Conservation (phyloP, 92 coral and sea anemone genomes). For the Zoanthus sansibaricus region DNA sequence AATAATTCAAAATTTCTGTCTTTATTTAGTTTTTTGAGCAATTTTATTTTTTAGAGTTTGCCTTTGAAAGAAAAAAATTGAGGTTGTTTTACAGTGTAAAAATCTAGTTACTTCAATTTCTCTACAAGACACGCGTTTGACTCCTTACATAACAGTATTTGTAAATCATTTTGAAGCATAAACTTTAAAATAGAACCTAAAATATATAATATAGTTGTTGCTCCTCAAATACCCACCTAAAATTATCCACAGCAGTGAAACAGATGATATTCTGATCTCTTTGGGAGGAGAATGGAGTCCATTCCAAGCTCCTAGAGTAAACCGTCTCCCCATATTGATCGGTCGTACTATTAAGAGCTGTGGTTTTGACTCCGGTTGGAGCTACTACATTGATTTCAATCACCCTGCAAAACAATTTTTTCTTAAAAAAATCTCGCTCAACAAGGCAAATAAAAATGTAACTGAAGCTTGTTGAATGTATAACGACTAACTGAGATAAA, state of each 20-base stretch:
- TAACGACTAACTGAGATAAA: no score
- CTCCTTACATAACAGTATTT: no score
- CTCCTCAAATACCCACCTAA: background rate
- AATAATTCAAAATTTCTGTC: no score
- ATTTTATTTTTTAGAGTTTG: no score
- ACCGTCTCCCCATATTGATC: slow-evolving; percentile 1
- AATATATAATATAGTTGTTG: no score
- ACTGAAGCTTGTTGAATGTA: background rate
- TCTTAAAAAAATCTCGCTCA: background rate
- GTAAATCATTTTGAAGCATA: no score
- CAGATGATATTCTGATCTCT: slow-evolving; percentile 18
- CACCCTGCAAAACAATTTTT: background rate
- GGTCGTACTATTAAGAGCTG: background rate
- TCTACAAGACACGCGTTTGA: no score
- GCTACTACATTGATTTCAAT: slow-evolving; percentile 29
- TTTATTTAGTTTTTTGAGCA: no score
- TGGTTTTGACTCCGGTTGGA: slow-evolving; percentile 8
- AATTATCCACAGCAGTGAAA: slow-evolving; percentile 29
- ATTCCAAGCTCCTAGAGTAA: background rate
- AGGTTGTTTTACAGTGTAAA: no score
- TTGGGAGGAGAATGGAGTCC: slow-evolving; percentile 3
- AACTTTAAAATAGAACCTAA: no score
- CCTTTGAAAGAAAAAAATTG: no score
- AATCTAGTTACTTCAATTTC: no score
- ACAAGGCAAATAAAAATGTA: background rate